Conservation (phyloP, 2,113 vertebrate species). For the Eretmochelys imbricata region DNA sequence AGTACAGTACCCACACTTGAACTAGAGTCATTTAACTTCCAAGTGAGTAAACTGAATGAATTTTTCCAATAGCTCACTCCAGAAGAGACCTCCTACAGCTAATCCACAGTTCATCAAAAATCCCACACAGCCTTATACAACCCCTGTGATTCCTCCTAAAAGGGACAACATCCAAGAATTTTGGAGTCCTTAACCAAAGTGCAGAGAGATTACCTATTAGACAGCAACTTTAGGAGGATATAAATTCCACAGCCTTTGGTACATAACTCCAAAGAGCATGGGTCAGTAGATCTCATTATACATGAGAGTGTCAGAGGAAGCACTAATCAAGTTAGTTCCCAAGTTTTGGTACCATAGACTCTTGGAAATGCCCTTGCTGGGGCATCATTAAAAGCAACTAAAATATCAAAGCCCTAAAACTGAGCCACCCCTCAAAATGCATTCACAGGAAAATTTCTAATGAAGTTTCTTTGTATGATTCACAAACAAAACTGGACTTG, state of each 20-base stretch:
- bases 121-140: neutral
- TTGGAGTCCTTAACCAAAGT: neutral
- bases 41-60: neutral
- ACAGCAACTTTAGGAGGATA: neutral
- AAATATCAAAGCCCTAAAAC: too few species aligned
- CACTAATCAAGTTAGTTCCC: neutral
- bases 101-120: neutral
- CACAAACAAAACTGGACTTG: too few species aligned
- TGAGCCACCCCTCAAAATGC: too few species aligned
- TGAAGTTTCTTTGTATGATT: too few species aligned
- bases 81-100: too few species aligned
- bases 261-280: neutral
- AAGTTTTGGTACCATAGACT: neutral
- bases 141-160: neutral
- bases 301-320: neutral
- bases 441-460: too few species aligned
- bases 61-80: too few species aligned
- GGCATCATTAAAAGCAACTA: too few species aligned
- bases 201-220: neutral
- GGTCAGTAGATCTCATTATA: neutral
- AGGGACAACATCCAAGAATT: neutral
- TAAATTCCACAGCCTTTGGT: neutral
- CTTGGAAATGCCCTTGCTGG: too few species aligned
- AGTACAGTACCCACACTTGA: neutral
- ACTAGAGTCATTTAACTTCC: neutral